Base-by-base conservation (phyloP, 2,113 vertebrate genomes). In the Cynoglossus semilaevis region DNA sequence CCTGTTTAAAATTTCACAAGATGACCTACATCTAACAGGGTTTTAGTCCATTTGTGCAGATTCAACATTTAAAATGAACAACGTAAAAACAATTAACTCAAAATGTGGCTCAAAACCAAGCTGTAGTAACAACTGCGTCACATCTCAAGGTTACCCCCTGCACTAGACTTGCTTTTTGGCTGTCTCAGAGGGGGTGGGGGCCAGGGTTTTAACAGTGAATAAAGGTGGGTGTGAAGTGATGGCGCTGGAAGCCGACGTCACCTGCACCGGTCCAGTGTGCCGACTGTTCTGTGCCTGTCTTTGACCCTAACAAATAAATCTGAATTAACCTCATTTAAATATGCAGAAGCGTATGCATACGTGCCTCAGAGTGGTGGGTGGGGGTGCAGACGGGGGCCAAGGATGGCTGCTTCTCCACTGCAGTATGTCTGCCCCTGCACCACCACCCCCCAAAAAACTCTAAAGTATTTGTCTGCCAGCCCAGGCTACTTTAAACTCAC, bases 71-170 rank as follows among this genome's bases (percentile, higher is more conserved):
- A n/a, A n/a, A n/a, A n/a, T n/a, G n/a, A n/a, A n/a, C n/a, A n/a
- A n/a, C n/a, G n/a, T n/a, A n/a, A n/a, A n/a, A n/a, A n/a, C n/a
- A n/a, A n/a, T n/a, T n/a, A n/a, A n/a, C n/a, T n/a, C n/a, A n/a
- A n/a, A n/a, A n/a, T n/a, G n/a, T n/a, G n/a, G 55, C 41, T 54
- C 51, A 14, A 54, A 58, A 16, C 34, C 58, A 74, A 54, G 55
- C 73, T 63, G 15, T 17, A 35, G 54, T 59, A 65, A 50, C 43
- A 48, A 73, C 72, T 85, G 85, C 77, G 81, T 84, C 84, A 87
- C 63, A 74, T 84, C 58, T 82, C 85, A 88, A 87, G 84, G 85
- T 86, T 85, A 86, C 52, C 66, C 67, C 17, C 13, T 58, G 63
- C 41, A 41, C 40, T n/a, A 57, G 58, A 37, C 61, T 72, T 59